phyloP scores from a whole-genome alignment of 2,797 vertebrate genomes.

The Sternarchorhynchus goeldii region DNA sequence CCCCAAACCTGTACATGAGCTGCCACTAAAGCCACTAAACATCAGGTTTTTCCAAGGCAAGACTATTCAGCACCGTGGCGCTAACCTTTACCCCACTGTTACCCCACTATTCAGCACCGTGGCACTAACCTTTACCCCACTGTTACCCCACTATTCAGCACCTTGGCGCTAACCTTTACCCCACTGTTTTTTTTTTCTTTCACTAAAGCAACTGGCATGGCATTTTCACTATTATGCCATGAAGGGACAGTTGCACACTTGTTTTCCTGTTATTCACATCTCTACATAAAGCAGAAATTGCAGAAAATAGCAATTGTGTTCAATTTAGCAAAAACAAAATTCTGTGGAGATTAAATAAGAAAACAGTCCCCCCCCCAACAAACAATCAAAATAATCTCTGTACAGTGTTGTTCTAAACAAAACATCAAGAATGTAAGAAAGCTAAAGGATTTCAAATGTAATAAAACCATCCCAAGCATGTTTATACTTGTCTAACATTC shows the following conservation, averaged over 20 bases:
- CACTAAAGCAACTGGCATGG: background rate
- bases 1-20: no score
- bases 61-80: background rate
- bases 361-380: background rate
- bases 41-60: background rate
- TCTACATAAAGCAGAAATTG: slow-evolving; percentile 8
- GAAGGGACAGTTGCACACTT: background rate
- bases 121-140: no score
- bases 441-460: slow-evolving; percentile 9
- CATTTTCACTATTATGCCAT: background rate
- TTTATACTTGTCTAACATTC: background rate
- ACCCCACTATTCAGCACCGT: background rate
- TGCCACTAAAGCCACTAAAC: background rate
- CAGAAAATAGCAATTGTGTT: slow-evolving; percentile 12
- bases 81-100: background rate
- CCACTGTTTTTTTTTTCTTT: background rate
- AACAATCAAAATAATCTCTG: background rate
- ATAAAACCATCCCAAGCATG: background rate
- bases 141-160: no score
- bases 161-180: no score
- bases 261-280: background rate
- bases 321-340: background rate
- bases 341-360: slow-evolving; percentile 16
- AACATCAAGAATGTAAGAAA: background rate
- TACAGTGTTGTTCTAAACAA: background rate